Base-by-base conservation (phyloP, 1,140 invertebrate species). In the Drosophila baimaii region DNA sequence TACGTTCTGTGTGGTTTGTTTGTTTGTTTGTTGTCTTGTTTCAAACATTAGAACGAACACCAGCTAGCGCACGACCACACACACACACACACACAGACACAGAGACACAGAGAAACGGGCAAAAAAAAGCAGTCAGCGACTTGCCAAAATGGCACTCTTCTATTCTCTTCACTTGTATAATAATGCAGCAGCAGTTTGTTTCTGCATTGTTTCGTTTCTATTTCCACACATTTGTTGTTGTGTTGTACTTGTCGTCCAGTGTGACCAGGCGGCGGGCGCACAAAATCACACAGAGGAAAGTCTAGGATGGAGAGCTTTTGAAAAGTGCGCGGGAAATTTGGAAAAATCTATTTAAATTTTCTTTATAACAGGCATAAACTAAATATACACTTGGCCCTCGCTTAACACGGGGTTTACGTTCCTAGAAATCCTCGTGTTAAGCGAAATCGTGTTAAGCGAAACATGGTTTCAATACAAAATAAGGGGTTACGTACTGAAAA, bases 161-260 rank as follows among this genome's bases (percentile, higher is more conserved):
- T 59, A 61, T 46, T 59, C 61, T 58, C 33, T 64, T 65, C 61
- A 64, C 61, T 64, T 64, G 61, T 64, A 64, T 64, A 64, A 62
- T 62, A 62, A 64, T 61, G 61, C 61, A 61, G 35, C 35, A 59
- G 57, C 51, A 52, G 29, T 52, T 57, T 57, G 33, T 41, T 57
- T 69, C 62, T 69, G 44, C 65, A 54, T 49, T 66, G 59, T 69
- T 69, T 69, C 61, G 62, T 69, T 69, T 68, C 65, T 65, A 68
- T 68, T 68, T 64, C 44, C 59, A 68, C 54, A 27, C 47, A 41
- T 65, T 68, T 66, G 65, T 69, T 66, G 61, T 69, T 69, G 65
- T 66, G 47, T 33, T 66, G 31, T 61, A 61, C 21, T 43, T 27
- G 27, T 37, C 15, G 61, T n/a, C 19, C 21, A 29, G 23, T 66